Conservation (phyloP, 2,113 vertebrate species). For the Helogale parvula region DNA sequence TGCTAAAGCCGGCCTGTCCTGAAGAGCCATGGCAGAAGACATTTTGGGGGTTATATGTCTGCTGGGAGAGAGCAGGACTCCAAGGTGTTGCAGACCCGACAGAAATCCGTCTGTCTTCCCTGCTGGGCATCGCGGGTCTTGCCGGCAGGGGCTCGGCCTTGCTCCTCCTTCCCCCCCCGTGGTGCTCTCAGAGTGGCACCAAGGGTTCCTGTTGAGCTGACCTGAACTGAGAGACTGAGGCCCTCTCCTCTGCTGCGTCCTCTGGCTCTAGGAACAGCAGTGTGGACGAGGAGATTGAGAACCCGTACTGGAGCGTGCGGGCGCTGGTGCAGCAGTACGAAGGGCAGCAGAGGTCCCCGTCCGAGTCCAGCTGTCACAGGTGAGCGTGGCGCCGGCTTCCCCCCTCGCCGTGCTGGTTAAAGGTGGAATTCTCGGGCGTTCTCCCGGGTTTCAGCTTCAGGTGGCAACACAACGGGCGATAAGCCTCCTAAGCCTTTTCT, state of each 20-base stretch:
- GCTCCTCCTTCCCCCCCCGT: not conserved
- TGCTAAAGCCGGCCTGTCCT: not conserved
- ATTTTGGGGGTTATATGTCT: not conserved
- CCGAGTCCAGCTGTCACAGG: slow-evolving; percentile 86
- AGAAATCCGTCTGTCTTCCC: not conserved
- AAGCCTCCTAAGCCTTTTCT: not conserved
- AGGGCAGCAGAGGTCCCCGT: slow-evolving; percentile 84
- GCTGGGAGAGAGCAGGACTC: not conserved
- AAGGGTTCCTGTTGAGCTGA: not conserved
- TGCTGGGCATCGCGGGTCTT: not conserved
- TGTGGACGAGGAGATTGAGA: slow-evolving; percentile 90
- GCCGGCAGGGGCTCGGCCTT: not conserved
- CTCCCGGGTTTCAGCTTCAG: not conserved
- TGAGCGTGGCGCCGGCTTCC: slow-evolving; percentile 71
- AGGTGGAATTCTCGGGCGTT: not conserved
- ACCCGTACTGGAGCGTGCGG: slow-evolving; percentile 92
- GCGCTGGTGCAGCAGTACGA: slow-evolving; percentile 97
- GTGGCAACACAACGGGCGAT: not conserved
- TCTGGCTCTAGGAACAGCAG: slow-evolving; percentile 83
- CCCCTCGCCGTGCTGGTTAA: not conserved
- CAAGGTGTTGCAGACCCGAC: not conserved
- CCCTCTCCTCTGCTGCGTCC: not conserved
- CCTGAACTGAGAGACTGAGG: not conserved
- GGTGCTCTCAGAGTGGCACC: not conserved
- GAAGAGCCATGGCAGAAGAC: not conserved